Evolutionary conservation across 2,797 vertebrate genomes (phyloP).

Genomic region (Coregonus sp.): DNA sequence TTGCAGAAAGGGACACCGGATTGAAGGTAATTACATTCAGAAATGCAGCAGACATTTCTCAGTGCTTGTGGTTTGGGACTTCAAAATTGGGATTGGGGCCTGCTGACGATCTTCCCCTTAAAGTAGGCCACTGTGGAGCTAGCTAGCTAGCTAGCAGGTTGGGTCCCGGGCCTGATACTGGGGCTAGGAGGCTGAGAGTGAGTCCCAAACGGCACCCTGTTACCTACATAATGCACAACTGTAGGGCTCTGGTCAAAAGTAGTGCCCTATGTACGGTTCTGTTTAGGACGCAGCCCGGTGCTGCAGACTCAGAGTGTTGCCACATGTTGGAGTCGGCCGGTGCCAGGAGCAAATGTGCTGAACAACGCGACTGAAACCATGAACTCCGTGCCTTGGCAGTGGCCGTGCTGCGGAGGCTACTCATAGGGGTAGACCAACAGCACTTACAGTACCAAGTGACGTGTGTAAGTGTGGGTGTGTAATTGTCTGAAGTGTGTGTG

Average conservation of each 20-base stretch:
- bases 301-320: slow-evolving; percentile 75
- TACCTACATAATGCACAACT: background rate
- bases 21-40: slow-evolving; percentile 69
- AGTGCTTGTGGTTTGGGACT: slow-evolving; percentile 68
- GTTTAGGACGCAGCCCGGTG: slow-evolving; percentile 28
- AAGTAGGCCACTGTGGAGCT: slow-evolving; percentile 65
- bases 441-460: slow-evolving; percentile 30
- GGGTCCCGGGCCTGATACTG: background rate
- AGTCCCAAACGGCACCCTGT: background rate
- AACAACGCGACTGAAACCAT: slow-evolving; percentile 71
- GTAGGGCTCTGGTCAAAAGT: background rate
- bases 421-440: slow-evolving; percentile 42
- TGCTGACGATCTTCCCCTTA: slow-evolving; percentile 68
- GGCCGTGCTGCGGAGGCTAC: slow-evolving; percentile 49
- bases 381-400: slow-evolving; percentile 75
- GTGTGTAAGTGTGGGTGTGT: slow-evolving; percentile 3
- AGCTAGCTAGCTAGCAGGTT: background rate
- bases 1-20: slow-evolving; percentile 64
- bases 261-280: background rate
- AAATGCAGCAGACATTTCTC: slow-evolving; percentile 72
- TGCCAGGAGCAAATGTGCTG: slow-evolving; percentile 77
- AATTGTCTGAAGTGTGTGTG: background rate
- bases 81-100: slow-evolving; percentile 57
- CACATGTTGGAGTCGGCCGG: slow-evolving; percentile 70
- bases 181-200: background rate